Base-by-base conservation (phyloP, 2,113 vertebrate genomes). In the Sinosuthora webbiana region DNA sequence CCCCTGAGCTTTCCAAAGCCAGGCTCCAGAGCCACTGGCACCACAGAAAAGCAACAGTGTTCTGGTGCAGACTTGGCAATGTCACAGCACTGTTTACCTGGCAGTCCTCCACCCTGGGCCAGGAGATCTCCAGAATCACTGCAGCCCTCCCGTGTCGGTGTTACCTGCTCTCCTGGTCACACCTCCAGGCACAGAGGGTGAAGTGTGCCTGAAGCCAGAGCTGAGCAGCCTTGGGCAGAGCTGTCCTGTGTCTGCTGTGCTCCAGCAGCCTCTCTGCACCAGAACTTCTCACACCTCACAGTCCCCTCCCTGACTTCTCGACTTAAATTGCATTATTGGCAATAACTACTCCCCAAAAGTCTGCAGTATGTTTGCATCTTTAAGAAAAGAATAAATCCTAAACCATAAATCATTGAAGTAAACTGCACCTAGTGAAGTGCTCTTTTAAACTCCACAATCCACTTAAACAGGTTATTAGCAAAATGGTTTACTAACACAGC, bases 221-320 rank as follows among this genome's bases (percentile, higher is more conserved):
- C 24, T 37, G 35, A 33, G 60, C 67, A 56, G 83, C 77, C 84
- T 55, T 15, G 27, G 52, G 70, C 12, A 64, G 63, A 53, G 59
- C 25, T 80, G 37, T 8, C n/a, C 30, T 0, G 10, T 77, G n/a
- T 5, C 49, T 68, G 47, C 23, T 33, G 53, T 0, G 0, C 44
- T 89, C 63, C 47, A 37, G 68, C 52, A 45, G 50, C 55, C 47
- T 7, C 7, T 62, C 3, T 68, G 73, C 49, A 65, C 31, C 67
- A n/a, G 1, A 10, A 15, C 69, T 50, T 24, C n/a, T 17, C 28
- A 2, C 3, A 68, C 47, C 57, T 75, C 81, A 39, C 60, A 41
- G 28, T 28, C 64, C 56, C 13, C 60, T 42, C 41, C 70, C 56
- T 5, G 27, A 47, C 39, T 37, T 33, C 27, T 30, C 2, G 4